Base-by-base conservation (phyloP, 2,113 vertebrate species). In the Cygnus atratus region DNA sequence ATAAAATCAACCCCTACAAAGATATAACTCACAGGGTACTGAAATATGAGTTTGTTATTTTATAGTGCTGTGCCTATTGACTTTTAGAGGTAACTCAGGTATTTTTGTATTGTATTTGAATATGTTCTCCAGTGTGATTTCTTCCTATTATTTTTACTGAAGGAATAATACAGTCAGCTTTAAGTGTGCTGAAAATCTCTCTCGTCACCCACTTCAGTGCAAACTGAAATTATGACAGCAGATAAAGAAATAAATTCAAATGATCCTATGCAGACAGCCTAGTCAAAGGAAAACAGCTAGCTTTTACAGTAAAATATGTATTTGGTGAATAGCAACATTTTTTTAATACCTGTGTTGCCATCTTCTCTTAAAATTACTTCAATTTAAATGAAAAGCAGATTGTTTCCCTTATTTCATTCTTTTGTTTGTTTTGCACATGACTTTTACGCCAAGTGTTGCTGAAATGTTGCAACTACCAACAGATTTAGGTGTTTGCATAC, bases 191-290 rank as follows among this genome's bases (percentile, higher is more conserved):
- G 61, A 61, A 93, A 92, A 87, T 78, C 59, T 86, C 52, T 78
- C 22, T 55, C 44, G 71, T 88, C 11, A 4, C 25, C 0, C 0
- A 5, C 29, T 68, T 72, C 57, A 78, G 13, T 33, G 16, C 26
- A 81, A 86, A 80, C 26, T 78, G 76, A 72, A 78, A 78, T 84
- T 95, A 24, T 79, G 35, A 72, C 7, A 82, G 33, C 5, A 25
- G 20, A 31, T 72, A 52, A 88, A 86, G 63, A 31, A 43, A 92
- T 9, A 63, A 84, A 71, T 37, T 75, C 1, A 10, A 72, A 65
- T 48, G 9, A 13, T 87, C 26, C 37, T 48, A 26, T 72, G 33
- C 41, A 86, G 48, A 41, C 61, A 78, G 14, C 12, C 29, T 72
- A 50, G 17, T 65, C 39, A 35, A 67, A 89, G 24, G 12, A 43